These are phyloP conservation scores for Drosophila acutilabella DNA, from an alignment of 2,888 invertebrate genomes.

Conservation along the genomic window DNA sequence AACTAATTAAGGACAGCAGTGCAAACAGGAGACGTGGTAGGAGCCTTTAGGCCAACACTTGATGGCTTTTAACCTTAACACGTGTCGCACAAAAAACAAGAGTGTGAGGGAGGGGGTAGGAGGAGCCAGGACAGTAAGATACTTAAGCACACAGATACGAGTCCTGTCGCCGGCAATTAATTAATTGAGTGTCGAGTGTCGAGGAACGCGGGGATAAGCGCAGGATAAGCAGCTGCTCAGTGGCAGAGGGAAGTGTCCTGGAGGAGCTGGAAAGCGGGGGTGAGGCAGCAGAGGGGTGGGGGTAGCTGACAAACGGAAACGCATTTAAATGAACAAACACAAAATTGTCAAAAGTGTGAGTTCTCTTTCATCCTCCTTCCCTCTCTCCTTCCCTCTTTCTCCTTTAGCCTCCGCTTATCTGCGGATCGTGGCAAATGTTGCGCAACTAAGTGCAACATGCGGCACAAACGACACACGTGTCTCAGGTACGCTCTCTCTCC, in stretches of 20 bases:
- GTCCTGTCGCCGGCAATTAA: conserved; percentile 54
- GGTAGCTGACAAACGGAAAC: conserved; percentile 30
- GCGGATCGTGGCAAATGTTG: conserved; percentile 69
- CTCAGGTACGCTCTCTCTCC: neutral
- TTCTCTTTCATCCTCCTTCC: conserved; percentile 36
- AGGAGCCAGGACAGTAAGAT: neutral
- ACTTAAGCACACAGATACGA: neutral
- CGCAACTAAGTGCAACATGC: conserved; percentile 72
- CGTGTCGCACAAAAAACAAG: conserved; percentile 46
- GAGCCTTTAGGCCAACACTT: conserved; percentile 21
- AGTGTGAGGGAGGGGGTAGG: neutral
- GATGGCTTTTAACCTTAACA: conserved; percentile 35
- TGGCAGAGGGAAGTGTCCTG: neutral
- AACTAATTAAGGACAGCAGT: conserved; percentile 46
- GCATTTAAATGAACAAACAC: conserved; percentile 71
- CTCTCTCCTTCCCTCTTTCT: neutral
- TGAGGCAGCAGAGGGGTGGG: too few species aligned
- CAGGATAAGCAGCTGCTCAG: conserved; percentile 60
- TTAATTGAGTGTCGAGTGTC: conserved; percentile 69
- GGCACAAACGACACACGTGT: conserved; percentile 20
- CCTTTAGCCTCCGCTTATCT: conserved; percentile 49
- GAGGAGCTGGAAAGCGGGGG: too few species aligned
- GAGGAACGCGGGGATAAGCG: conserved; percentile 34
- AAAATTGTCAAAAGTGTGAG: conserved; percentile 66
- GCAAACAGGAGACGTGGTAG: conserved; percentile 31